These are phyloP conservation scores for Pachliopta kotzebuea DNA, from an alignment of 2,888 invertebrate genomes.

Conservation along the genomic window DNA sequence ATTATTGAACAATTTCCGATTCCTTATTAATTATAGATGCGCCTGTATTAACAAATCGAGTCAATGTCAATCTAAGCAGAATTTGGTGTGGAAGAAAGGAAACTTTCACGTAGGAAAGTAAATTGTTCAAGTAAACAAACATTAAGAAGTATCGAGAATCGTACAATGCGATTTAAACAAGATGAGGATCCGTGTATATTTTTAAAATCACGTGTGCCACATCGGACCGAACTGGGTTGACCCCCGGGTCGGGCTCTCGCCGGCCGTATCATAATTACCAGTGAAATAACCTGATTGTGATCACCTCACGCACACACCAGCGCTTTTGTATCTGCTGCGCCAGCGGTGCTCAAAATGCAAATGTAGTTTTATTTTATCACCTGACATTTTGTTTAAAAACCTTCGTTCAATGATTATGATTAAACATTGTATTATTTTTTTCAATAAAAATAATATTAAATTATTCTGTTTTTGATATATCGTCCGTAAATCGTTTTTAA, in stretches of 20 bases:
- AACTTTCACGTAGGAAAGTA: constrained; percentile 12
- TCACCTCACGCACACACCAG: constrained; percentile 70
- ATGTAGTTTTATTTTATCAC: constrained; percentile 22
- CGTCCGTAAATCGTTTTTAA: not conserved
- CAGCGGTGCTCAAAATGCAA: constrained; percentile 50
- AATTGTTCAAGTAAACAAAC: constrained; percentile 20
- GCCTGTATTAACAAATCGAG: too few relatives aligned
- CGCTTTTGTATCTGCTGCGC: constrained; percentile 51
- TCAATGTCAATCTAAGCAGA: not conserved
- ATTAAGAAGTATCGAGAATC: constrained; percentile 48
- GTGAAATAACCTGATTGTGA: constrained; percentile 80
- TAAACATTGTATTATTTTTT: not conserved
- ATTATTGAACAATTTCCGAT: too few relatives aligned
- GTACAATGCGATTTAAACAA: constrained; percentile 62
- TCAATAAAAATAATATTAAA: constrained; percentile 3
- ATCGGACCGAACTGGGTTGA: constrained; percentile 53
- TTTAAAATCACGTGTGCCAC: constrained; percentile 62
- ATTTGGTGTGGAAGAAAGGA: not conserved
- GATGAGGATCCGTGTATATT: constrained; percentile 51
- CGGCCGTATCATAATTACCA: constrained; percentile 77
- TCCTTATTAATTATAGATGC: too few relatives aligned
- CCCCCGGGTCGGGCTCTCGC: constrained; percentile 70
- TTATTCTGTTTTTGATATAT: not conserved
- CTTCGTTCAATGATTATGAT: constrained; percentile 6
- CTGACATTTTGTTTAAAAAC: constrained; percentile 5